Conservation (phyloP, 1,140 invertebrate species). For the Eumaeus atala region DNA sequence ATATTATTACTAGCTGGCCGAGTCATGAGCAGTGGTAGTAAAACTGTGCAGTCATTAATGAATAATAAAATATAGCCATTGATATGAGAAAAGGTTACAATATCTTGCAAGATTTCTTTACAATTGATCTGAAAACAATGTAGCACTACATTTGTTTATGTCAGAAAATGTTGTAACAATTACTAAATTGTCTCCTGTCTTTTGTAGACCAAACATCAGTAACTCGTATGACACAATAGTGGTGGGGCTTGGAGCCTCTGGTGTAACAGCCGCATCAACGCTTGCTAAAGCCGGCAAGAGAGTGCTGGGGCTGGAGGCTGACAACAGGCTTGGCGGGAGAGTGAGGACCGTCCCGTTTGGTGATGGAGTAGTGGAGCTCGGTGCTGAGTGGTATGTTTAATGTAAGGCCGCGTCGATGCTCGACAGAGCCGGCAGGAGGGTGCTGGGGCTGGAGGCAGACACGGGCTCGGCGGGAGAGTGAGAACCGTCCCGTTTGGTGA, state of each 20-base stretch:
- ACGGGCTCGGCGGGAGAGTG: conserved; percentile 76
- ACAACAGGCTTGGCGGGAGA: conserved; percentile 76
- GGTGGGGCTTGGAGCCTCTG: conserved; percentile 77
- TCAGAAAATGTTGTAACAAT: background rate
- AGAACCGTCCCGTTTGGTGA: conserved; percentile 69
- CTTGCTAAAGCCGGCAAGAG: conserved; percentile 68
- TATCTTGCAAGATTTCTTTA: no score
- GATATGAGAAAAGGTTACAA: no score
- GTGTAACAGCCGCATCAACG: conserved; percentile 74
- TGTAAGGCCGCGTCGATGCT: no score
- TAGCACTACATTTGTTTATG: no score
- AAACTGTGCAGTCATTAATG: no score
- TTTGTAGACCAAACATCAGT: conserved; percentile 26
- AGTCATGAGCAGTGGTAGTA: no score
- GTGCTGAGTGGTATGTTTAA: conserved; percentile 51
- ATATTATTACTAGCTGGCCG: no score
- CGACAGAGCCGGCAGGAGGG: conserved; percentile 18
- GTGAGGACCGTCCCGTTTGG: conserved; percentile 72
- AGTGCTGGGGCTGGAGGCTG: conserved; percentile 77
- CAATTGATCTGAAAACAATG: no score
- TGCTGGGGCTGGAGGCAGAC: conserved; percentile 77
- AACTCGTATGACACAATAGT: conserved; percentile 69
- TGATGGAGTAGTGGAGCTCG: conserved; percentile 48
- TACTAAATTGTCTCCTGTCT: no score
- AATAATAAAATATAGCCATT: no score